Base-by-base conservation (phyloP, 2,888 invertebrate genomes). In the Parascotia fuliginaria region DNA sequence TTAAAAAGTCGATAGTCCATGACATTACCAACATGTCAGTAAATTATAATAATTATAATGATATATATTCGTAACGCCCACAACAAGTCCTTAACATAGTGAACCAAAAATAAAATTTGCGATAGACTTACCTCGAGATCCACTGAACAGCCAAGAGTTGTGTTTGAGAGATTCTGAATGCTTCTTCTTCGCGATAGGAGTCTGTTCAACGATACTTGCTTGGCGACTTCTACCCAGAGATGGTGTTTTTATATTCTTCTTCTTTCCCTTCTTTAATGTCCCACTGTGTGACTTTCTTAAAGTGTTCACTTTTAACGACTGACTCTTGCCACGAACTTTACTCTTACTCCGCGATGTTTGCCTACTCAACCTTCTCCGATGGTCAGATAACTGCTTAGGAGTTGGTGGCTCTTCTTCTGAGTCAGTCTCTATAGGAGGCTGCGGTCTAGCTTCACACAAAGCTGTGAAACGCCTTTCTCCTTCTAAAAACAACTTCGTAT, bases 281-380 rank as follows among this genome's bases (percentile, higher is more conserved):
- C 92, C 92, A 31, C 91, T 91, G 40, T 92, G 92, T 15, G 89
- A 87, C 59, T 92, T 92, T 32, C 91, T 79, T 11, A 92, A 51
- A 0, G 92, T 91, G 42, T 89, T 91, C 4, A 92, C 83, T 77
- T 89, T 91, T 0, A 92, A 75, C 1, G 85, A 79, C 58, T 91
- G 92, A 61, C 91, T 91, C 59, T 92, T 92, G 0, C 92, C 92
- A 57, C 92, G 72, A 1, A 70, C 88, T 73, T 91, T 92, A 48
- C 92, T 92, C 66, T 92, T 92, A 66, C 89, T 87, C 62, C 92
- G 85, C 27, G 92, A 92, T 14, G 92, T 86, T 51, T 91, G 91
- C 51, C 92, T 75, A 50, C 92, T 92, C 5, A 92, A 68, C 57
- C 91, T 78, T 57, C 92, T 79, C 55, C 90, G 82, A 16, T 89